Evolutionary conservation across 2,113 vertebrate genomes (phyloP).

Genomic region (Lepisosteus osseus): DNA sequence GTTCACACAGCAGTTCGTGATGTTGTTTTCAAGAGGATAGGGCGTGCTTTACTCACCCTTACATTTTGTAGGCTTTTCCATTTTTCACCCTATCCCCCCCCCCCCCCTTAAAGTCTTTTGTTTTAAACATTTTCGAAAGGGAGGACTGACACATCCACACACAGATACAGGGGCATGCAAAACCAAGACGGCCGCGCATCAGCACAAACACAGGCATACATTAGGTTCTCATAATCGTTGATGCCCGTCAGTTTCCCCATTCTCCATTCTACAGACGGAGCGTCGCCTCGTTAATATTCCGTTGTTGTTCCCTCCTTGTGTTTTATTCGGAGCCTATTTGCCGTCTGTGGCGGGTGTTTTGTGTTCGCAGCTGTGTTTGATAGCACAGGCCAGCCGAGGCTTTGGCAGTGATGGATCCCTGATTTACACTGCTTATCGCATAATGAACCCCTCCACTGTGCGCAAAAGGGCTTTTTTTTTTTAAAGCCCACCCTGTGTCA

Average conservation of each 20-base stretch:
- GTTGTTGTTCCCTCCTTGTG: constrained; percentile 60
- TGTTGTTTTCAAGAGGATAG: neutral
- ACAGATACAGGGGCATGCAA: constrained; percentile 7
- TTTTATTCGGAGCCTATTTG: constrained; percentile 68
- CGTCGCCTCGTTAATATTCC: constrained; percentile 72
- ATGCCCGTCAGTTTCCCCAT: constrained; percentile 29
- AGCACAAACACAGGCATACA: constrained; percentile 27
- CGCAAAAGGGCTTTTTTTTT: neutral
- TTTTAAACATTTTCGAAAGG: no score
- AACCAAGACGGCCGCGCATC: neutral
- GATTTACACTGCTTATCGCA: constrained; percentile 69
- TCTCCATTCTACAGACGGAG: constrained; percentile 31
- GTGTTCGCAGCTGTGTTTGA: constrained; percentile 77
- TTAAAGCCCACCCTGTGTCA: constrained; percentile 18
- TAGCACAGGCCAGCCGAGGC: constrained; percentile 51
- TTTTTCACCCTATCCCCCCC: no score
- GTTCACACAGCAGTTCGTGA: no score
- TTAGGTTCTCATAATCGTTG: constrained; percentile 46
- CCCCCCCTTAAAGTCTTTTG: no score
- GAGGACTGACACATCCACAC: neutral
- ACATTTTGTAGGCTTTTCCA: no score
- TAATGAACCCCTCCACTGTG: constrained; percentile 58
- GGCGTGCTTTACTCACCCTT: neutral
- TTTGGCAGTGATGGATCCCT: constrained; percentile 64
- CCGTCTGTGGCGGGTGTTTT: constrained; percentile 65